Evolutionary conservation across 2,888 invertebrate genomes (phyloP).

Genomic region (Hanleya hanleyi): DNA sequence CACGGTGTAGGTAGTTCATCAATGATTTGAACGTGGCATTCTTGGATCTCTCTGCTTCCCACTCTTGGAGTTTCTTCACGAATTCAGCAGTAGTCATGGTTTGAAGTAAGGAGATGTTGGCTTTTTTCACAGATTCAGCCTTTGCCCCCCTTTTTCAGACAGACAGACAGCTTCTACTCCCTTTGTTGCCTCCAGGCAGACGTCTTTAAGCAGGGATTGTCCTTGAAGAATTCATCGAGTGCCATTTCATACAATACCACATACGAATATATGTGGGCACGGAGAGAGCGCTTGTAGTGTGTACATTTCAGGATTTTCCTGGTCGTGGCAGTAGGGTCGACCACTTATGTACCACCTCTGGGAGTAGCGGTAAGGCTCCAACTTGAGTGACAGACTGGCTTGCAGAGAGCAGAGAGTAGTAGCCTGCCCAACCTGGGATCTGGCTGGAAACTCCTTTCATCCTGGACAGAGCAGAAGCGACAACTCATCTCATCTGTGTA

Average conservation of each 20-base stretch:
- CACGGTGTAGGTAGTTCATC: too few relatives aligned
- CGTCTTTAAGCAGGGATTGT: neutral
- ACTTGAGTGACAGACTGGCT: too few relatives aligned
- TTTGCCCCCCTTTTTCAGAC: too few relatives aligned
- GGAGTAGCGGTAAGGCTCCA: too few relatives aligned
- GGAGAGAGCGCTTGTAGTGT: constrained; percentile 15
- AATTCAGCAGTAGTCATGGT: constrained; percentile 19
- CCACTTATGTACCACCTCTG: neutral
- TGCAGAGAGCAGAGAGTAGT: too few relatives aligned
- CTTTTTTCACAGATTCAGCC: constrained; percentile 12
- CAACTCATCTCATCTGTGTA: too few relatives aligned
- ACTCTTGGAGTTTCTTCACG: constrained; percentile 15
- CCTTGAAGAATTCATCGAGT: neutral
- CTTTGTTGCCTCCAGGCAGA: neutral
- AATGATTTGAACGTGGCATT: constrained; percentile 31
- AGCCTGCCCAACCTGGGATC: too few relatives aligned
- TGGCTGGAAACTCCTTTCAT: too few relatives aligned
- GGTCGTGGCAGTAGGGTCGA: constrained; percentile 14
- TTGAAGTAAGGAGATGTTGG: constrained; percentile 19
- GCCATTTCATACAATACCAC: constrained; percentile 22
- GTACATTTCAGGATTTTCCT: constrained; percentile 28
- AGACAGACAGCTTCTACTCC: neutral
- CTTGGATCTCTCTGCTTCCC: constrained; percentile 20
- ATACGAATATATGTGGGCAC: constrained; percentile 13
- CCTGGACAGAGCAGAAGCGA: too few relatives aligned